Conservation (phyloP, 2,113 vertebrate species). For the Pseudopodoces humilis region DNA sequence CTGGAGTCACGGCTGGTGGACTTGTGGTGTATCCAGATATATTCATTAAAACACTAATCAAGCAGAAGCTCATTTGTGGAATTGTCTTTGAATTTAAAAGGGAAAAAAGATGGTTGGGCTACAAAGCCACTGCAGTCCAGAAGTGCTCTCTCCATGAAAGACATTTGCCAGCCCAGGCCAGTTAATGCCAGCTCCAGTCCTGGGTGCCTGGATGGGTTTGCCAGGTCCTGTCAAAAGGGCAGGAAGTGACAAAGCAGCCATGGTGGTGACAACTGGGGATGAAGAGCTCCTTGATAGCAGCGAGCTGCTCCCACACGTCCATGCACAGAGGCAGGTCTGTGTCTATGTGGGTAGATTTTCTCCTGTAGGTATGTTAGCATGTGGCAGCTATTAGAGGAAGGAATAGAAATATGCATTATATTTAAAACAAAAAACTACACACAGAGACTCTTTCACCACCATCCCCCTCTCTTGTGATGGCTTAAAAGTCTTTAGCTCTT, state of each 20-base stretch:
- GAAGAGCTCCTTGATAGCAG: neutral
- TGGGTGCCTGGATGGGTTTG: neutral
- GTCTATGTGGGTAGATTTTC: neutral
- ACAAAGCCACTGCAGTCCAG: neutral
- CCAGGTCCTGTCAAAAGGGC: neutral
- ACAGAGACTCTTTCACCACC: neutral
- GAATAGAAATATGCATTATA: neutral
- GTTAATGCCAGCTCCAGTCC: neutral
- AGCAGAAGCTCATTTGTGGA: constrained; percentile 61
- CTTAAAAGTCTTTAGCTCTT: neutral
- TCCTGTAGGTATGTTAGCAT: neutral
- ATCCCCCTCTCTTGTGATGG: neutral
- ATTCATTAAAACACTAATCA: constrained; percentile 59
- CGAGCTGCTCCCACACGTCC: neutral
- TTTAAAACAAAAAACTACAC: neutral
- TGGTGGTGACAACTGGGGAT: neutral
- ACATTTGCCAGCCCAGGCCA: neutral
- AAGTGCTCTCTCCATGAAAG: constrained; percentile 1
- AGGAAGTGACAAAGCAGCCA: neutral
- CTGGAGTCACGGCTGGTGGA: constrained; percentile 47
- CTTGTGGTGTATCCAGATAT: constrained; percentile 43
- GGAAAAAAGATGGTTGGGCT: neutral
- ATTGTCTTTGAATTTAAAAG: constrained; percentile 60
- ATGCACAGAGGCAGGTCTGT: neutral
- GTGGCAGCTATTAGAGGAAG: neutral